These are phyloP conservation scores for Conistra vaccinii DNA, from an alignment of 2,888 invertebrate species.

Conservation along the genomic window DNA sequence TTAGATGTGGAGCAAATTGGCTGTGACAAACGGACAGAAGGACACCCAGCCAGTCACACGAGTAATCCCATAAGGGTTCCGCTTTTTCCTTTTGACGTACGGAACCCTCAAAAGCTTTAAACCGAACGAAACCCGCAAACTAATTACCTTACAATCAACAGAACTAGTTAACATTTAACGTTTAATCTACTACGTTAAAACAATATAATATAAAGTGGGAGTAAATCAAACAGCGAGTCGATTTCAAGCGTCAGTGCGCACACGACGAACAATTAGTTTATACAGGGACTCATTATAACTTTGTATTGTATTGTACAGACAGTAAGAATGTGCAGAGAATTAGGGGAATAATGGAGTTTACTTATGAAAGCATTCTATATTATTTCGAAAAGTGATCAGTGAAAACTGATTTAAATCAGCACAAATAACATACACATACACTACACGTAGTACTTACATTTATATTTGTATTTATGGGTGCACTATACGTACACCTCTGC, in stretches of 20 bases:
- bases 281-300: constrained; percentile 82
- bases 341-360: not conserved
- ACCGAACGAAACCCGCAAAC: constrained; percentile 33
- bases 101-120: not conserved
- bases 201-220: constrained; percentile 60
- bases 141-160: constrained; percentile 53
- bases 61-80: too few relatives aligned
- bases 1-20: too few relatives aligned
- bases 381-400: not conserved
- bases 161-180: constrained; percentile 37
- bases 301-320: constrained; percentile 65
- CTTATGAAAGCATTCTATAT: not conserved
- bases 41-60: too few relatives aligned
- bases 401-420: not conserved
- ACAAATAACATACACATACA: too few relatives aligned
- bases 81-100: too few relatives aligned
- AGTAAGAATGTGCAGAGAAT: constrained; percentile 18
- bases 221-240: constrained; percentile 83
- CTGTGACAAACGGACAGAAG: too few relatives aligned
- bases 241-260: constrained; percentile 69
- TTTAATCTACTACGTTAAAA: constrained; percentile 42
- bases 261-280: constrained; percentile 80
- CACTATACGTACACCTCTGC: too few relatives aligned
- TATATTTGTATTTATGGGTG: too few relatives aligned
- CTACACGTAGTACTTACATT: too few relatives aligned